Evolutionary conservation across 2,888 invertebrate species (phyloP).

Genomic region (Pristionchus entomophagus): DNA sequence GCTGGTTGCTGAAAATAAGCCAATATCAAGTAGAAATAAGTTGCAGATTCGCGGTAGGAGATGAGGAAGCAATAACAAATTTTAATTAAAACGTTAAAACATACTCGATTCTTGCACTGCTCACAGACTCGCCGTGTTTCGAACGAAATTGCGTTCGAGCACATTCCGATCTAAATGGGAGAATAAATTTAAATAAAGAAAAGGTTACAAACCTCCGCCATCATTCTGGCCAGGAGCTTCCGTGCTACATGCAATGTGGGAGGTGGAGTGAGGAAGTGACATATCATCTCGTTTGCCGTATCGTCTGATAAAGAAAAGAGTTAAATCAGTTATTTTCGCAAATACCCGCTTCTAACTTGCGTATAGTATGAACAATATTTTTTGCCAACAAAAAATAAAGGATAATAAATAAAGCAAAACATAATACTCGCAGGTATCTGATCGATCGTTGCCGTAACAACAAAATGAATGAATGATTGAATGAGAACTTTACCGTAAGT

Average conservation of each 20-base stretch:
- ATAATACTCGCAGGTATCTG: too few species aligned
- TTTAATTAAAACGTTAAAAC: neutral
- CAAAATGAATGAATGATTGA: neutral
- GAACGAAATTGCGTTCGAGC: neutral
- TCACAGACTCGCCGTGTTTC: constrained; percentile 2
- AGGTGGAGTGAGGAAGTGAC: neutral
- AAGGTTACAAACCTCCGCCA: neutral
- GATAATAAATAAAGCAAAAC: too few species aligned
- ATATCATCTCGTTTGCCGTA: neutral
- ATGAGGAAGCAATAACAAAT: neutral
- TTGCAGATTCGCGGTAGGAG: too few species aligned
- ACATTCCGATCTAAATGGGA: neutral
- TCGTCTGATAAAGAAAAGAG: neutral
- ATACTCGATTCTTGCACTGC: neutral
- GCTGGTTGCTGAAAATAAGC: neutral
- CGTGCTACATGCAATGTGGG: neutral
- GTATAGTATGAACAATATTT: too few species aligned
- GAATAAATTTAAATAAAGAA: neutral
- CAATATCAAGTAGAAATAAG: neutral
- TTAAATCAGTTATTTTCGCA: neutral
- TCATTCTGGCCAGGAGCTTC: neutral
- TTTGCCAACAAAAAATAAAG: too few species aligned
- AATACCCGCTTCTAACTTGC: too few species aligned
- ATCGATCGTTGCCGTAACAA: too few species aligned
- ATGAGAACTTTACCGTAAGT: neutral